Evolutionary conservation across 2,113 vertebrate species (phyloP).

Genomic region (Gopherus flavomarginatus): DNA sequence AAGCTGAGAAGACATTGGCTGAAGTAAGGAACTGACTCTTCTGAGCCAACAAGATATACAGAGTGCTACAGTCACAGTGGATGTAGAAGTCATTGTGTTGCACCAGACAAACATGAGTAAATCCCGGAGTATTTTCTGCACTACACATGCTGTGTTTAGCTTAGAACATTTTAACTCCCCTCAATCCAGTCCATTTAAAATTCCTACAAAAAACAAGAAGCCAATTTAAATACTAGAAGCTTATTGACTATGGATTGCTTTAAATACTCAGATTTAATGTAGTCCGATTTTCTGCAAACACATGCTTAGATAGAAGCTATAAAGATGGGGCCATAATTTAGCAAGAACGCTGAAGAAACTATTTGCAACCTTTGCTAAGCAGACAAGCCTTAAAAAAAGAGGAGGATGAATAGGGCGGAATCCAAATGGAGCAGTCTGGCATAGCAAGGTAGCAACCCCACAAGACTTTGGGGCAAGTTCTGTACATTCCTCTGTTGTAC

Average conservation of each 20-base stretch:
- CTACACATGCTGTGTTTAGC: constrained; percentile 18
- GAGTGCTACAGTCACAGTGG: neutral
- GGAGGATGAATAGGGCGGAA: neutral
- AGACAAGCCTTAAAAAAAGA: neutral
- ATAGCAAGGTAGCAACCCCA: neutral
- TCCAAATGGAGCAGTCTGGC: neutral
- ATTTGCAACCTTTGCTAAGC: neutral
- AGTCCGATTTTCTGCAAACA: neutral
- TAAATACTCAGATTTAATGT: neutral
- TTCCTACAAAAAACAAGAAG: neutral
- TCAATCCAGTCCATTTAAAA: constrained; percentile 44
- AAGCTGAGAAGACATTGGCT: neutral
- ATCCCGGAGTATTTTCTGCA: constrained; percentile 20
- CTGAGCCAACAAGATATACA: neutral
- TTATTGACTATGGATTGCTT: constrained; percentile 29
- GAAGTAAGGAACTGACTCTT: constrained; percentile 15
- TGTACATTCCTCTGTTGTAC: fast-evolving
- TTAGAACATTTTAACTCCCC: neutral
- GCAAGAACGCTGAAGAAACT: constrained; percentile 9
- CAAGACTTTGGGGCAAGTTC: neutral
- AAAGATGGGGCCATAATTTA: neutral
- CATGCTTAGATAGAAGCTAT: constrained; percentile 4
- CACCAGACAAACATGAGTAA: neutral
- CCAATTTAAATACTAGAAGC: constrained; percentile 39
- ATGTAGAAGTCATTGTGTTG: constrained; percentile 31